Conservation (phyloP, 2,113 vertebrate genomes). For the Pomatostomus ruficeps region DNA sequence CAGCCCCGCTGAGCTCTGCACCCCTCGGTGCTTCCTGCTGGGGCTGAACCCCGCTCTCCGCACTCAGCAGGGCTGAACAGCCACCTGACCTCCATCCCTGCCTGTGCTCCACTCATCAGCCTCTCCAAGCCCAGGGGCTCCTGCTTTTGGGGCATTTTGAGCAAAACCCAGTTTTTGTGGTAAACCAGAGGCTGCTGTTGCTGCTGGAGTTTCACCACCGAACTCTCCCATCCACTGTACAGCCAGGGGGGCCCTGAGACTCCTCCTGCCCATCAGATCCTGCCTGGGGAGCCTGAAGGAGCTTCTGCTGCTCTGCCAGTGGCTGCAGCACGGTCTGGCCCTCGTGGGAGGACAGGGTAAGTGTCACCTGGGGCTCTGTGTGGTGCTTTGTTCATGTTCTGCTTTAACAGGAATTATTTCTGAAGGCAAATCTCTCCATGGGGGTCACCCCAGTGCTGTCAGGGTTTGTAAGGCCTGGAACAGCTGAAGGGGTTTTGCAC, state of each 20-base stretch:
- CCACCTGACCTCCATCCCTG: neutral
- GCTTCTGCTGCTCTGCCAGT: neutral
- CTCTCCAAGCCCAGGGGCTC: neutral
- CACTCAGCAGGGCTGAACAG: fast-evolving
- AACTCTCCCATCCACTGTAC: fast-evolving
- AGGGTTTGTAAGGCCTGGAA: neutral
- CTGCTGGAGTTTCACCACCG: neutral
- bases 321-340: neutral
- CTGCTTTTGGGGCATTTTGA: neutral
- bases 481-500: neutral
- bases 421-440: neutral
- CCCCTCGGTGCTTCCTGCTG: neutral
- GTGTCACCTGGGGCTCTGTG: neutral
- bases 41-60: neutral
- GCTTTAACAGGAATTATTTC: neutral
- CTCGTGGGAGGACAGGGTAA: neutral
- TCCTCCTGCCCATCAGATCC: neutral
- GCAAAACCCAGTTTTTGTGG: neutral
- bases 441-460: fast-evolving
- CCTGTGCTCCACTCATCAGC: fast-evolving
- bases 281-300: neutral
- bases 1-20: neutral
- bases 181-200: neutral
- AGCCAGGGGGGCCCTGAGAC: fast-evolving
- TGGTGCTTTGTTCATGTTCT: fast-evolving